Conservation (phyloP, 53 echinoderm and acorn worm genomes). For the Holothuria scabra region DNA sequence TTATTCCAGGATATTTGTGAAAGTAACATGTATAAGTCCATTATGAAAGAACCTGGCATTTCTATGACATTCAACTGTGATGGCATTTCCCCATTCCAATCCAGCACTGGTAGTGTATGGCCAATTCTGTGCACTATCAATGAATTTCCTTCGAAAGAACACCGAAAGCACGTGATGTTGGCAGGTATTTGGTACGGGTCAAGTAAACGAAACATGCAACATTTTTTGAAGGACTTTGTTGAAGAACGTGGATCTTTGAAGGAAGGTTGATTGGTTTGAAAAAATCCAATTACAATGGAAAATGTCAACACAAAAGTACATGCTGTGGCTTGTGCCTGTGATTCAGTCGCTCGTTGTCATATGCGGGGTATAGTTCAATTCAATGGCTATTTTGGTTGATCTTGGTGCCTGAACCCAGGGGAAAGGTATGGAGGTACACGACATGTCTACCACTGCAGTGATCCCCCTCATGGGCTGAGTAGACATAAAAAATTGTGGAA, state of each 20-base stretch:
- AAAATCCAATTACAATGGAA: not conserved
- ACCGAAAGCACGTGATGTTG: slow-evolving; percentile 39
- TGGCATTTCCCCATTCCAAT: slow-evolving; percentile 48
- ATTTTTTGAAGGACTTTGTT: slow-evolving; percentile 63
- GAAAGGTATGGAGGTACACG: slow-evolving; percentile 32
- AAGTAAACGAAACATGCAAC: slow-evolving; percentile 50
- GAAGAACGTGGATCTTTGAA: slow-evolving; percentile 58
- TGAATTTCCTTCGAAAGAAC: slow-evolving; percentile 54
- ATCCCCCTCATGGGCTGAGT: slow-evolving; percentile 29
- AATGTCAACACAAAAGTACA: slow-evolving; percentile 42
- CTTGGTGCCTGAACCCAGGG: slow-evolving; percentile 49
- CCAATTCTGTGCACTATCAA: slow-evolving; percentile 51
- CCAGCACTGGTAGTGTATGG: slow-evolving; percentile 44
- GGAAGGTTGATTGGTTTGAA: slow-evolving; percentile 45
- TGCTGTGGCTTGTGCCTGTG: slow-evolving; percentile 51
- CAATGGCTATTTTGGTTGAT: slow-evolving; percentile 66
- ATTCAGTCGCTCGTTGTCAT: slow-evolving; percentile 63
- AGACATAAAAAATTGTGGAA: slow-evolving; percentile 5
- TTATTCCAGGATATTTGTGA: slow-evolving; percentile 41
- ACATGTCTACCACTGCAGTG: slow-evolving; percentile 32
- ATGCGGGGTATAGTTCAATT: slow-evolving; percentile 61
- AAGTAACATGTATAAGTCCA: slow-evolving; percentile 32
- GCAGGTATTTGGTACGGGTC: slow-evolving; percentile 64
- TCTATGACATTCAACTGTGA: slow-evolving; percentile 44
- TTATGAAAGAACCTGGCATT: not conserved